These are phyloP conservation scores for Tympanuchus pallidicinctus DNA, from an alignment of 2,113 vertebrate genomes.

Conservation along the genomic window DNA sequence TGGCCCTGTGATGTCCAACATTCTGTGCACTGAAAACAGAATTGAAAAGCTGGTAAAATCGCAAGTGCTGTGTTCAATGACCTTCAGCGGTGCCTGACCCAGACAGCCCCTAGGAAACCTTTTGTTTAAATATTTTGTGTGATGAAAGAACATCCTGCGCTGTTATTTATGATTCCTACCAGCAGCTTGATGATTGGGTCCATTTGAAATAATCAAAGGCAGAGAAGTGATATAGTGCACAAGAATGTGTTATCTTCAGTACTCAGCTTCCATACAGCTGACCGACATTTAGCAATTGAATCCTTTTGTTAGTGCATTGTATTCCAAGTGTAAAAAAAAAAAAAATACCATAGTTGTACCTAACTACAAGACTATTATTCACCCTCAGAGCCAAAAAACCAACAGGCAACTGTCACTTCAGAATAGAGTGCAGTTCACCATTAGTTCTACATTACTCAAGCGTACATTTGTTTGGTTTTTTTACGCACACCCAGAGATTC, in stretches of 20 bases:
- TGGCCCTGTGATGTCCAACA: not conserved
- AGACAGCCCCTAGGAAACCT: not conserved
- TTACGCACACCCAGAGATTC: fast-evolving
- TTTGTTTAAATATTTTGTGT: not conserved
- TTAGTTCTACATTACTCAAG: not conserved
- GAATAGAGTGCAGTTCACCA: not conserved
- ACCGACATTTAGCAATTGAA: not conserved
- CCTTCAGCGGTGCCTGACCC: not conserved
- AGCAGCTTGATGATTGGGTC: not conserved
- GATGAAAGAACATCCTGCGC: not conserved
- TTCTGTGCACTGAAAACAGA: not conserved
- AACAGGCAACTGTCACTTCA: not conserved
- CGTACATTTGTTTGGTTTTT: not conserved
- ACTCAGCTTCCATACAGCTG: not conserved
- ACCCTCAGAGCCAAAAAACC: not conserved
- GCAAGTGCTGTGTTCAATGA: not conserved
- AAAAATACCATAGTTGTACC: fast-evolving
- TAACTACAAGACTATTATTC: not conserved
- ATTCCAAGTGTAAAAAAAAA: not conserved
- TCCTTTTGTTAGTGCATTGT: not conserved
- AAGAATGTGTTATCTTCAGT: not conserved
- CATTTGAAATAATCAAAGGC: not conserved
- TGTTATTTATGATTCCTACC: not conserved
- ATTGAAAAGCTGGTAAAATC: not conserved
- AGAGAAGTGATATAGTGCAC: not conserved